Conservation (phyloP, 2,888 invertebrate species). For the Hyposoter didymator region DNA sequence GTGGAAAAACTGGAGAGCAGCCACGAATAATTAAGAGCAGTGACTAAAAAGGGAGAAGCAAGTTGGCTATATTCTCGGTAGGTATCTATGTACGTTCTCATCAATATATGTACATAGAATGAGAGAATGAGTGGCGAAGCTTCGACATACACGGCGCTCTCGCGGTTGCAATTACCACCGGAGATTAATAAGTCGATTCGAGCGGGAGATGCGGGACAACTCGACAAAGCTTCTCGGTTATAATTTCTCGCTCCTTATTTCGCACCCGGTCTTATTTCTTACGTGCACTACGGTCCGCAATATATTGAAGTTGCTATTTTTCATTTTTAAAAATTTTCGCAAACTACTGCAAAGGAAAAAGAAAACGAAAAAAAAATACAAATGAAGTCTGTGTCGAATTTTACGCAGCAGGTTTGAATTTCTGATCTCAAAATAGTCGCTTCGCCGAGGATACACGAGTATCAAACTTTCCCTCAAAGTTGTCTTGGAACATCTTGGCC, state of each 20-base stretch:
- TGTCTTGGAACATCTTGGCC: neutral
- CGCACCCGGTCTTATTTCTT: conserved; percentile 21
- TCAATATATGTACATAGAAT: conserved; percentile 30
- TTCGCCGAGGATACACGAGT: neutral
- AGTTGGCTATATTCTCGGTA: conserved; percentile 36
- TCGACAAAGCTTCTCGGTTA: conserved; percentile 71
- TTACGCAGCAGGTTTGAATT: neutral
- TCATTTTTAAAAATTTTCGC: conserved; percentile 26
- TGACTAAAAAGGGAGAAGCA: conserved; percentile 57
- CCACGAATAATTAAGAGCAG: conserved; percentile 44
- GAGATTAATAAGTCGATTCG: conserved; percentile 82
- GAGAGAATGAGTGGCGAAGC: conserved; percentile 70
- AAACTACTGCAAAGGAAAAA: neutral
- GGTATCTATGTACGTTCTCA: neutral
- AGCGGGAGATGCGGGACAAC: conserved; percentile 78
- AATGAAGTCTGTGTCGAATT: neutral
- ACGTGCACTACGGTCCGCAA: conserved; percentile 16
- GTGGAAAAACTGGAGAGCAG: conserved; percentile 54
- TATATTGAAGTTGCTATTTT: conserved; percentile 3
- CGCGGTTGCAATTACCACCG: conserved; percentile 79
- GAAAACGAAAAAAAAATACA: neutral
- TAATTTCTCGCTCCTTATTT: conserved; percentile 58
- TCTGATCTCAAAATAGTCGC: neutral
- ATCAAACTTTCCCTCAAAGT: neutral
- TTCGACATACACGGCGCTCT: conserved; percentile 75